Base-by-base conservation (phyloP, 37 sponge, comb jelly and placozoan genomes). In the Theonella swinhoei region DNA sequence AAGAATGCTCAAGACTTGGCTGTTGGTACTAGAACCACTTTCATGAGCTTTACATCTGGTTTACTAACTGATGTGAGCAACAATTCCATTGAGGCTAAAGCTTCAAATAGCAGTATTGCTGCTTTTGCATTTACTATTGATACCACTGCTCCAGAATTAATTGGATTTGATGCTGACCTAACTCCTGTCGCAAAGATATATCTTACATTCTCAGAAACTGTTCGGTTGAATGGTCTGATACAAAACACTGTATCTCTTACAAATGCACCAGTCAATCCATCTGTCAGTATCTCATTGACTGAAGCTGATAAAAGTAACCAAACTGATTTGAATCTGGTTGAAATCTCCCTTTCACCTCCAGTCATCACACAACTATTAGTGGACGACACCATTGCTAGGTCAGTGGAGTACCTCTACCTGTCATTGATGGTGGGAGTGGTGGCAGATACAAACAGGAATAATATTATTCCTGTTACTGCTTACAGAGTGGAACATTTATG, bases 161-260 rank as follows among this genome's bases (percentile, higher is more conserved):
- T 25, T 0, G 29, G 11, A 32, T 77, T 78, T 43, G 61, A 70
- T 71, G 28, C 54, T 22, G 40, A 79, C 42, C 43, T 79, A 11
- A 86, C 38, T 11, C 33, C 26, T 19, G 42, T 20, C 29, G 79
- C 61, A 30, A 59, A 20, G 1, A 31, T 86, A 23, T 25, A 4
- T 2, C 73, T 86, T 0, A 80, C 58, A 35, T 86, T 86, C 43
- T 78, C 79, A 4, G 86, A 86, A 34, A 63, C 80, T 47, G 68
- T 83, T 63, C 7, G 20, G 8, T 20, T 63, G n/a, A 64, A 23
- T 8, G 43, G 4, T 24, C 35, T 24, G 4, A 25, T 60, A 23
- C 32, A 26, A 14, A 42, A 8, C 14, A 68, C 60, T 2, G 4
- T 85, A 4, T 24, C 42, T 1, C 62, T 85, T 1, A 65, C 39